A percentile compares a stretch with the other conserved stretches of the same genome.
Evolutionary conservation across 2,888 invertebrate species (phyloP).

Genomic region (Hylaea fasciaria): DNA sequence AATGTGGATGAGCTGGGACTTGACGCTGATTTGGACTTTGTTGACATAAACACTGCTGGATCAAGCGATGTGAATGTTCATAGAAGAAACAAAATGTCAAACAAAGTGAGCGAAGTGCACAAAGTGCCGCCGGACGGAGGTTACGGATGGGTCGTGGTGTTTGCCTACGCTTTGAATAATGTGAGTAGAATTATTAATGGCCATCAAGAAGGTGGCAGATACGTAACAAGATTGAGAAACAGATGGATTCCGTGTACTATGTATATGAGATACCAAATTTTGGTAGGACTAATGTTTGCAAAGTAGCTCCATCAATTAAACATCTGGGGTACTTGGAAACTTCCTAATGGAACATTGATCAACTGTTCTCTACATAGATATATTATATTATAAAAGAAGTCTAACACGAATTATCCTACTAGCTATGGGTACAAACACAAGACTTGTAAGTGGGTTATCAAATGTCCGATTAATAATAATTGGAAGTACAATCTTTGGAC

Average conservation of each 20-base stretch:
- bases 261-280: too few relatives aligned
- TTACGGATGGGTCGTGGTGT: slow-evolving; percentile 87
- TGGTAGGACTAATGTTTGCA: too few relatives aligned
- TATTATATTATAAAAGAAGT: not conserved
- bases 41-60: slow-evolving; percentile 31
- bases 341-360: not conserved
- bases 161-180: slow-evolving; percentile 85
- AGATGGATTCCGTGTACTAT: too few relatives aligned
- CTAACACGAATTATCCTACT: not conserved
- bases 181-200: slow-evolving; percentile 73
- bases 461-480: slow-evolving; percentile 13
- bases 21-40: slow-evolving; percentile 26
- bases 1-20: slow-evolving; percentile 45
- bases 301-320: not conserved
- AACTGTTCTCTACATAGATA: not conserved
- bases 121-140: slow-evolving; percentile 87
- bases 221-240: not conserved
- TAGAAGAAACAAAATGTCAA: slow-evolving; percentile 57
- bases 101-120: slow-evolving; percentile 48
- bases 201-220: not conserved
- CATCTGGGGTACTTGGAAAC: not conserved
- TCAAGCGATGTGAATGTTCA: slow-evolving; percentile 36
- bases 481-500: not conserved
- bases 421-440: not conserved
- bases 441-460: slow-evolving; percentile 29